Percentiles rank a stretch among this genome's conserved stretches.
These are phyloP conservation scores for Ligdia adustata DNA, from an alignment of 2,888 invertebrate species.

Conservation along the genomic window DNA sequence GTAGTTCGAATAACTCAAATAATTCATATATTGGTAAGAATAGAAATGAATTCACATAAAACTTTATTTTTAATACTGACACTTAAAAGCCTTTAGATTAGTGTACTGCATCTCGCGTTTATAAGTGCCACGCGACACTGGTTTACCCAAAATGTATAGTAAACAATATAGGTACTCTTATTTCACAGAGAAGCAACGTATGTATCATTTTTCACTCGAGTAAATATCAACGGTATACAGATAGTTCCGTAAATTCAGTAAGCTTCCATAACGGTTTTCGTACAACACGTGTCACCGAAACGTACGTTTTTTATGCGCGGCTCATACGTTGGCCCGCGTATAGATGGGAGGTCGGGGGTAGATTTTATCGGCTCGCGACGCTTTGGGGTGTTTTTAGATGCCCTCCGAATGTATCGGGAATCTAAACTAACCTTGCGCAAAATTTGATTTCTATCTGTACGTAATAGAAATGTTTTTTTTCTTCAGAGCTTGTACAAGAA, in stretches of 20 bases:
- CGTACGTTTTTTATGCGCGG: constrained; percentile 42
- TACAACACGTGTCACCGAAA: constrained; percentile 48
- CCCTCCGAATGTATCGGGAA: constrained; percentile 48
- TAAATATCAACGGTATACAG: constrained; percentile 20
- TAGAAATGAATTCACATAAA: too few species aligned
- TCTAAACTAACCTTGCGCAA: constrained; percentile 50
- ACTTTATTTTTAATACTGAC: too few species aligned
- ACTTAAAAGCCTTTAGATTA: too few species aligned
- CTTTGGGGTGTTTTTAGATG: constrained; percentile 40
- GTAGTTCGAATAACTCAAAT: too few species aligned
- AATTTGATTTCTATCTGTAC: constrained; percentile 49
- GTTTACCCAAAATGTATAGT: constrained; percentile 12
- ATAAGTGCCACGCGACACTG: too few species aligned
- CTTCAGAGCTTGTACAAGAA: constrained; percentile 25
- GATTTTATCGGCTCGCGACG: constrained; percentile 50
- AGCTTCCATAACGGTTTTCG: constrained; percentile 32
- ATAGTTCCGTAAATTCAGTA: constrained; percentile 36
- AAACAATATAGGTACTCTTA: too few species aligned
- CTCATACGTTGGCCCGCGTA: constrained; percentile 44
- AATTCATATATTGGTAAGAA: too few species aligned
- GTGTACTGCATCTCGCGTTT: too few species aligned
- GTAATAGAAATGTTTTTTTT: constrained; percentile 46
- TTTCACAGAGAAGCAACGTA: constrained; percentile 5
- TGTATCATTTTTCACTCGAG: constrained; percentile 22
- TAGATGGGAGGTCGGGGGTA: constrained; percentile 40